phyloP scores from a whole-genome alignment of 2,113 vertebrate genomes.

The Cyanoderma ruficeps region DNA sequence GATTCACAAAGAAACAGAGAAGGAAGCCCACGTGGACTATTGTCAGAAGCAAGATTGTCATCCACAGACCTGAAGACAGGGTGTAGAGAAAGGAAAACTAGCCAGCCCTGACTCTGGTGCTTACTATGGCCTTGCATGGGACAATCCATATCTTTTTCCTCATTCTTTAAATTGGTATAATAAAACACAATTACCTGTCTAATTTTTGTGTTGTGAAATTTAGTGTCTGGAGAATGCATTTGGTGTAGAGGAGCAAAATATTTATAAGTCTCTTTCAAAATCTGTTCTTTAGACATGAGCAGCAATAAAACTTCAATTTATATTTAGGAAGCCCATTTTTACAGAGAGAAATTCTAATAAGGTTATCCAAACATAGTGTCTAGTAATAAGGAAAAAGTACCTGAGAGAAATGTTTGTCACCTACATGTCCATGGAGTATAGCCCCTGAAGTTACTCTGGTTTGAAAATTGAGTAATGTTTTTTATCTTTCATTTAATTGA shows the following conservation, averaged over 20 bases:
- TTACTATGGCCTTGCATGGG: not conserved
- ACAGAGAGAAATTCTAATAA: not conserved
- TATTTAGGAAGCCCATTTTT: not conserved
- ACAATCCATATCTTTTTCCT: not conserved
- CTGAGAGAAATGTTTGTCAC: not conserved
- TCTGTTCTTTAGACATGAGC: not conserved
- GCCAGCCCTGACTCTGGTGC: not conserved
- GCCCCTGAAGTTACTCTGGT: not conserved
- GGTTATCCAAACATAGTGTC: not conserved
- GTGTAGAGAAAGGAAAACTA: not conserved
- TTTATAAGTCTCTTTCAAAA: not conserved
- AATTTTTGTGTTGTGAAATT: not conserved
- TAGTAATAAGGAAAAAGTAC: not conserved
- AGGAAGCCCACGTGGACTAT: not conserved
- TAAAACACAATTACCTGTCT: not conserved
- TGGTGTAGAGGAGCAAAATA: not conserved
- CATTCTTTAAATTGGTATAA: not conserved
- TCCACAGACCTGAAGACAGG: not conserved
- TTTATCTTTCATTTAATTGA: not conserved
- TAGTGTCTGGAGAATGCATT: not conserved
- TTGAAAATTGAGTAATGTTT: not conserved
- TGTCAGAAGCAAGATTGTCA: not conserved
- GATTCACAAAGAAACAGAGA: not conserved
- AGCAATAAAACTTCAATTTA: not conserved
- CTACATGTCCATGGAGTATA: rapidly evolving